Percentiles rank a stretch among this genome's conserved stretches.
These are phyloP conservation scores for Didymodactylos carnosus DNA, from an alignment of 2,888 invertebrate genomes.

Conservation along the genomic window DNA sequence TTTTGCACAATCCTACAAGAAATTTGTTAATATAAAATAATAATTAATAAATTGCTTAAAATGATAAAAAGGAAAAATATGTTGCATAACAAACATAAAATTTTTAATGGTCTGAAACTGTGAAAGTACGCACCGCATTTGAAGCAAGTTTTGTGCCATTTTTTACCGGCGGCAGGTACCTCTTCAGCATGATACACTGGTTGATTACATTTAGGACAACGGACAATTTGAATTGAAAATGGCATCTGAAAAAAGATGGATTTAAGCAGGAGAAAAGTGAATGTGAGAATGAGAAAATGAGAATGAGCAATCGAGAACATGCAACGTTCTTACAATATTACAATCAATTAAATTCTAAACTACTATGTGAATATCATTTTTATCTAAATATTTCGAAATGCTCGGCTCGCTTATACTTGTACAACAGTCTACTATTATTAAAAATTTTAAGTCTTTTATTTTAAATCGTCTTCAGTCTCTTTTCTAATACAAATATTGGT, in stretches of 20 bases:
- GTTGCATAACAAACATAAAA: no score
- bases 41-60: background rate
- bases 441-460: no score
- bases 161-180: background rate
- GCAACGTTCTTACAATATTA: background rate
- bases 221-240: background rate
- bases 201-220: background rate
- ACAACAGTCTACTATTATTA: no score
- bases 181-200: background rate
- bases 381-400: background rate
- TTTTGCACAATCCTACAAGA: slow-evolving; percentile 55
- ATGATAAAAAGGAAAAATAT: no score
- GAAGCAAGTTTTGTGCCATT: background rate
- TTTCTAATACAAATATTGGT: no score
- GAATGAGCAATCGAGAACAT: no score
- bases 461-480: no score
- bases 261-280: no score
- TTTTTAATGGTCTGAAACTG: no score
- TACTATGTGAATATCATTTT: background rate
- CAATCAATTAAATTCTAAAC: background rate
- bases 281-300: no score
- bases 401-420: background rate
- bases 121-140: no score
- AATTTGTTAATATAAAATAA: background rate
- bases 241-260: background rate